Conservation (phyloP, 2,888 invertebrate genomes). For the Arenicola marina region DNA sequence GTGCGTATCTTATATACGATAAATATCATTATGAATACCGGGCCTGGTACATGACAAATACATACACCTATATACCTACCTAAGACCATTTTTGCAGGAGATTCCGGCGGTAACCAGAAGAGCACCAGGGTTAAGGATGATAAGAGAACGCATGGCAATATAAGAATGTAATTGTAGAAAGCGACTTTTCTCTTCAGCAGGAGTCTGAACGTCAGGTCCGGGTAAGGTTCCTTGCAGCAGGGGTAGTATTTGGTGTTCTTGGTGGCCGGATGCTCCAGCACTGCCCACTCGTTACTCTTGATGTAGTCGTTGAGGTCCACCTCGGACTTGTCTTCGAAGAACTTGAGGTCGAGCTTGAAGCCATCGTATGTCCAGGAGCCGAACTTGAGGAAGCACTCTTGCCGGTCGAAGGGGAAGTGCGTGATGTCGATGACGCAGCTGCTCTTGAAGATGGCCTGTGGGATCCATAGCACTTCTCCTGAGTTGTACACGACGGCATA, state of each 20-base stretch:
- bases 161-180: slow-evolving; percentile 60
- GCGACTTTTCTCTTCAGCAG: slow-evolving; percentile 39
- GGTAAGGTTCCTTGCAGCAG: slow-evolving; percentile 53
- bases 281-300: slow-evolving; percentile 58
- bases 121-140: slow-evolving; percentile 61
- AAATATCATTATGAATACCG: too few relatives aligned
- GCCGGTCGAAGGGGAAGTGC: slow-evolving; percentile 60
- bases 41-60: too few relatives aligned
- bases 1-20: too few relatives aligned
- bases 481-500: slow-evolving; percentile 43
- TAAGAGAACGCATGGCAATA: slow-evolving; percentile 60
- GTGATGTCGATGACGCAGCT: slow-evolving; percentile 58
- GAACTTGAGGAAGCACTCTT: slow-evolving; percentile 57
- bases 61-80: slow-evolving; percentile 50
- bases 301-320: slow-evolving; percentile 47
- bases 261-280: slow-evolving; percentile 45
- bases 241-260: slow-evolving; percentile 45
- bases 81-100: slow-evolving; percentile 60
- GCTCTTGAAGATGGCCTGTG: slow-evolving; percentile 58
- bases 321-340: slow-evolving; percentile 19
- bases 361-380: slow-evolving; percentile 60
- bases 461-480: slow-evolving; percentile 49
- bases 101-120: slow-evolving; percentile 62
- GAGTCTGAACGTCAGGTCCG: slow-evolving; percentile 55
- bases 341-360: slow-evolving; percentile 37